A percentile compares a stretch with the other conserved stretches of the same genome.
These are phyloP conservation scores for Hydractinia symbiolongicarpus DNA, from an alignment of 30 jellyfish, hydroid and myxozoan species.

Conservation along the genomic window DNA sequence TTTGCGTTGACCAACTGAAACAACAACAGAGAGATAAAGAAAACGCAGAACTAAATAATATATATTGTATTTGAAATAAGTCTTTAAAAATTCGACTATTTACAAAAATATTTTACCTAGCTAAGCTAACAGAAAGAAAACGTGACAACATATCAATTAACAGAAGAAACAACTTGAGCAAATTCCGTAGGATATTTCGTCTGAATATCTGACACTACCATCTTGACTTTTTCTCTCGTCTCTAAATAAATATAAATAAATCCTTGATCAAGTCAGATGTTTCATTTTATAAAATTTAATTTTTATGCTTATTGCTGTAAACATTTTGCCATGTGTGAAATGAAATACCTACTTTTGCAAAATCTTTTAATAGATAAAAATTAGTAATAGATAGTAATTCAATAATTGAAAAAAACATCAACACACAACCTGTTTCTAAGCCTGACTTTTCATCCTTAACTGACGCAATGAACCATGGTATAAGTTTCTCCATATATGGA, in stretches of 20 bases:
- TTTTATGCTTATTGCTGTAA: too few relatives aligned
- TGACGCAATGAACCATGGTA: constrained; percentile 47
- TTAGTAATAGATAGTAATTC: background rate
- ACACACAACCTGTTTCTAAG: constrained; percentile 33
- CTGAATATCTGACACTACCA: constrained; percentile 43
- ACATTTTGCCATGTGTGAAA: too few relatives aligned
- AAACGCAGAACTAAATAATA: too few relatives aligned
- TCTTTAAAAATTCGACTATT: background rate
- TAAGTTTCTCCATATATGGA: constrained; percentile 43
- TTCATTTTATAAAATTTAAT: too few relatives aligned
- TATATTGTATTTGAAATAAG: background rate
- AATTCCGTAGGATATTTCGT: constrained; percentile 50
- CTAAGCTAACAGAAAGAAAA: background rate
- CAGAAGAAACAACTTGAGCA: constrained; percentile 27
- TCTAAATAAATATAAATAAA: constrained; percentile 14
- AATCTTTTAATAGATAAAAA: background rate
- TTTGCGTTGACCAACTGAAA: too few relatives aligned
- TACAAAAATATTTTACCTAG: background rate
- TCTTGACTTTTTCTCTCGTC: constrained; percentile 42
- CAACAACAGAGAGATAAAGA: too few relatives aligned
- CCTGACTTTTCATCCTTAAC: constrained; percentile 37
- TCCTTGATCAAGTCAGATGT: too few relatives aligned
- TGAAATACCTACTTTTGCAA: too few relatives aligned
- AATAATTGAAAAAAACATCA: background rate
- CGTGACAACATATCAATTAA: background rate